These are phyloP conservation scores for Onthophagus taurus DNA, from an alignment of 1,140 invertebrate genomes.

Conservation along the genomic window DNA sequence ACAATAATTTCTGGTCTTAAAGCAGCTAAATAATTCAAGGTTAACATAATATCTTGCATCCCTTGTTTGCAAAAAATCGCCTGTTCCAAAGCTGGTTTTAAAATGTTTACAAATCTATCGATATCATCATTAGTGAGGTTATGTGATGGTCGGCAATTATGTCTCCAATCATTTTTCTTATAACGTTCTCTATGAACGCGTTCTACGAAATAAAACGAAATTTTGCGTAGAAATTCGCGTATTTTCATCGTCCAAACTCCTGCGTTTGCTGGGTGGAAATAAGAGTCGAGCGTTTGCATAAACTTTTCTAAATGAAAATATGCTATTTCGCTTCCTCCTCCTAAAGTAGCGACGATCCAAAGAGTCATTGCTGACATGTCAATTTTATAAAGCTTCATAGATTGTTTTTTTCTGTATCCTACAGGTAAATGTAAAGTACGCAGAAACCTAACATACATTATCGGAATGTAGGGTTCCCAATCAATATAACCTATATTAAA, in stretches of 20 bases:
- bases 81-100: slow-evolving; percentile 36
- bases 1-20: slow-evolving; percentile 76
- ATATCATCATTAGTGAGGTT: slow-evolving; percentile 74
- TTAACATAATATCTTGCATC: slow-evolving; percentile 51
- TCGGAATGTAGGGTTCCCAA: slow-evolving; percentile 73
- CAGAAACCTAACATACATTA: slow-evolving; percentile 74
- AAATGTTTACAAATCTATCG: slow-evolving; percentile 66
- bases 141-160: slow-evolving; percentile 53
- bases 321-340: slow-evolving; percentile 43
- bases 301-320: slow-evolving; percentile 71
- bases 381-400: slow-evolving; percentile 39
- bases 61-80: slow-evolving; percentile 71
- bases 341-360: slow-evolving; percentile 62
- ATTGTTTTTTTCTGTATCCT: slow-evolving; percentile 50
- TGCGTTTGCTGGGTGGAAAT: slow-evolving; percentile 80
- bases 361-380: slow-evolving; percentile 49
- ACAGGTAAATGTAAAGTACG: slow-evolving; percentile 72
- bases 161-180: slow-evolving; percentile 55
- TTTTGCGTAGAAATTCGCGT: slow-evolving; percentile 50
- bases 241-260: slow-evolving; percentile 64
- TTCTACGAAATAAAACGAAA: slow-evolving; percentile 48
- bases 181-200: slow-evolving; percentile 57
- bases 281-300: slow-evolving; percentile 76
- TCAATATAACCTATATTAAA: slow-evolving; percentile 77
- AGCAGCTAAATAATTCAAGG: slow-evolving; percentile 65